A percentile compares a stretch with the other conserved stretches of the same genome.
These are phyloP conservation scores for Poecilia picta DNA, from an alignment of 2,797 vertebrate species.

Conservation along the genomic window DNA sequence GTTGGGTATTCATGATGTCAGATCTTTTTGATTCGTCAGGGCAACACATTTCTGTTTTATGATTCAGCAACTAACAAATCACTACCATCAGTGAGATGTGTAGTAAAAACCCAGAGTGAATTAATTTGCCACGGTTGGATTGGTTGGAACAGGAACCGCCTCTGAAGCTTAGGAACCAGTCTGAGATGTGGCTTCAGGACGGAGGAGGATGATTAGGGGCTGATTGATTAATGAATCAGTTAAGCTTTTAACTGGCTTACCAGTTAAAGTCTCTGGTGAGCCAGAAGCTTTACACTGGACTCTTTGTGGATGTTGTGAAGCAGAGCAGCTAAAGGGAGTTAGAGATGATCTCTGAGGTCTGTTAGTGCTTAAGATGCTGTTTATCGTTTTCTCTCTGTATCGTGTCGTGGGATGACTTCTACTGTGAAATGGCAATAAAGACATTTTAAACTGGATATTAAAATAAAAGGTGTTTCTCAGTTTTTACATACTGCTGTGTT, in stretches of 20 bases:
- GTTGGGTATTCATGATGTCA: background rate
- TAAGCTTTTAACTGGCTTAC: background rate
- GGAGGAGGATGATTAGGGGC: background rate
- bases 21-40: background rate
- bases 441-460: background rate
- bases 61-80: background rate
- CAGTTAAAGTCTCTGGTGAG: background rate
- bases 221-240: background rate
- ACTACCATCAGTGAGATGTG: background rate
- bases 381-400: conserved; percentile 7
- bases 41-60: background rate
- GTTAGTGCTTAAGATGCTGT: background rate
- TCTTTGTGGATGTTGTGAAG: background rate
- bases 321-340: background rate
- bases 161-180: background rate
- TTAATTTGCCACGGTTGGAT: background rate
- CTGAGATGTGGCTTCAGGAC: background rate
- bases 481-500: background rate
- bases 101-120: background rate
- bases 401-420: background rate
- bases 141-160: background rate
- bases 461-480: background rate
- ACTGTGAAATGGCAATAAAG: conserved; percentile 3
- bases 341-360: background rate
- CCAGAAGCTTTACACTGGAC: background rate